These are phyloP conservation scores for Dasysyrphus albostriatus DNA, from an alignment of 2,888 invertebrate genomes.

Conservation along the genomic window DNA sequence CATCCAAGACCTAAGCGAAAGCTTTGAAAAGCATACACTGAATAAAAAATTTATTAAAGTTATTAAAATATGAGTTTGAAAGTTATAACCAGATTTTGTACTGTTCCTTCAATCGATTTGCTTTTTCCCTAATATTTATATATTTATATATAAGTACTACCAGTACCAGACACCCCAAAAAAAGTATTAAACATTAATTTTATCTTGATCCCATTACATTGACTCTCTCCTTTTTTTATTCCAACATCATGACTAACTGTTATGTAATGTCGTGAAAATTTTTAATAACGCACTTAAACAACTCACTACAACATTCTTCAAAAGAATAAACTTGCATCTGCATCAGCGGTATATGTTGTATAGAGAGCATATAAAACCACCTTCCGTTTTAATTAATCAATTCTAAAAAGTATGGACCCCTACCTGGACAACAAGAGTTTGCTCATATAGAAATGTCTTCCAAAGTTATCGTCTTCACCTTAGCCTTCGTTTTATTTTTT, in stretches of 20 bases:
- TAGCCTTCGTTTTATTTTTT: conserved; percentile 1
- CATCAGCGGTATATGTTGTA: neutral
- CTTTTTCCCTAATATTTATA: no score
- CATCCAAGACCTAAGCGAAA: no score
- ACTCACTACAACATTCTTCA: conserved; percentile 21
- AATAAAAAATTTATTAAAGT: no score
- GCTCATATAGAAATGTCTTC: conserved; percentile 39
- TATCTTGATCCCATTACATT: neutral
- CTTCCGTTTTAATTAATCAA: conserved; percentile 66
- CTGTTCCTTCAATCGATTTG: no score
- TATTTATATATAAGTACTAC: no score
- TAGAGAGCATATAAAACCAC: conserved; percentile 38
- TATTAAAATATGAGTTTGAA: no score
- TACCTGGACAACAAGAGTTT: conserved; percentile 30
- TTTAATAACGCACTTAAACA: conserved; percentile 60
- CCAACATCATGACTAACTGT: neutral
- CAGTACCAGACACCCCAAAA: no score
- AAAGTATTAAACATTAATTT: no score
- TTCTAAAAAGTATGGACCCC: conserved; percentile 50
- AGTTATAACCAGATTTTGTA: no score
- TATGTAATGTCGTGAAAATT: conserved; percentile 23
- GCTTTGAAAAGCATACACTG: no score
- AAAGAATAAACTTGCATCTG: conserved; percentile 39
- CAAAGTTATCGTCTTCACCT: neutral
- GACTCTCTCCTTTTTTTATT: neutral